Conservation (phyloP, 2,888 invertebrate species). For the Xestia sexstrigata region DNA sequence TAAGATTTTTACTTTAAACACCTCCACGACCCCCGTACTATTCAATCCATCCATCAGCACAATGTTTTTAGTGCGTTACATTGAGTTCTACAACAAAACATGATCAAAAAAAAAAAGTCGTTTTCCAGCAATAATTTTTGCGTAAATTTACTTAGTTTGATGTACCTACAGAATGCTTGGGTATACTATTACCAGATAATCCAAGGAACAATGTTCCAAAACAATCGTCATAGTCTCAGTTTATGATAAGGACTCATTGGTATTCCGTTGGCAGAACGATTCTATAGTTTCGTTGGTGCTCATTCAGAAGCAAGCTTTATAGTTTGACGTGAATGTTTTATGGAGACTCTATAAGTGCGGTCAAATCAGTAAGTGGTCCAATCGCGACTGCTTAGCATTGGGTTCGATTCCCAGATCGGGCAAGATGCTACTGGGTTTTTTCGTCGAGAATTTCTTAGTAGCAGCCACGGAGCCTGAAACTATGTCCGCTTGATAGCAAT, state of each 20-base stretch:
- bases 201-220: neutral
- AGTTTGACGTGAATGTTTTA: neutral
- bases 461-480: neutral
- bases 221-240: neutral
- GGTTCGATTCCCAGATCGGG: neutral
- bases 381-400: neutral
- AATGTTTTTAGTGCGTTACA: no score
- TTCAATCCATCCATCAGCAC: no score
- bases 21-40: no score
- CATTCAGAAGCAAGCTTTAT: slow-evolving; percentile 10
- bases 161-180: no score
- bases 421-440: neutral
- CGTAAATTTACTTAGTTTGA: no score
- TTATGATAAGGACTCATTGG: slow-evolving; percentile 3
- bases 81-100: no score
- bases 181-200: no score
- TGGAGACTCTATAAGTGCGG: neutral
- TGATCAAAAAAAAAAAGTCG: no score
- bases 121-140: no score
- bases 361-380: neutral
- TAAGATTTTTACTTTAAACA: no score
- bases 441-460: neutral
- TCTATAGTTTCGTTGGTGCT: slow-evolving; percentile 8
- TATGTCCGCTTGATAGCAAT: neutral
- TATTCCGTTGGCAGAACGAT: slow-evolving; percentile 11